phyloP scores from a whole-genome alignment of 2,797 vertebrate species.

The Hephaestus fuliginosus region DNA sequence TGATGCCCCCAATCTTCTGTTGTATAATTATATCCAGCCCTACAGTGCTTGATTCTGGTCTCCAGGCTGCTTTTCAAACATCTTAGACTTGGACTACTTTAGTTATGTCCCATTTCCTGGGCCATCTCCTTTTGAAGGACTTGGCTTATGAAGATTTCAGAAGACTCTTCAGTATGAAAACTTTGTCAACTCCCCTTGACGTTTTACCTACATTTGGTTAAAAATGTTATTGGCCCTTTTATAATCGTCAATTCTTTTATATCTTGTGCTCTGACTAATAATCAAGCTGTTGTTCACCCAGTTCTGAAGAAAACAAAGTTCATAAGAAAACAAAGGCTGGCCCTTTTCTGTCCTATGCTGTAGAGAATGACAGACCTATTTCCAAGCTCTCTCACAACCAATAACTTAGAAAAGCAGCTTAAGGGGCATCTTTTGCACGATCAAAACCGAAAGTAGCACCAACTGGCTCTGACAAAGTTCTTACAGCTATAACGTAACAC shows the following conservation, averaged over 20 bases:
- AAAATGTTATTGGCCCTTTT: neutral
- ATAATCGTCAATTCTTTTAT: neutral
- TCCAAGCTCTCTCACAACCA: neutral
- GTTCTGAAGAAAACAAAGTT: neutral
- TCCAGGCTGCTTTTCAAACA: slow-evolving; percentile 62
- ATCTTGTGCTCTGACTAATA: neutral
- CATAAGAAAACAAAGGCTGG: neutral
- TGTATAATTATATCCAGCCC: slow-evolving; percentile 66
- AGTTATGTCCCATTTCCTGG: slow-evolving; percentile 51
- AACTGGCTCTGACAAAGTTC: no score
- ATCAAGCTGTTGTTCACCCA: neutral
- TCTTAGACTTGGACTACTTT: slow-evolving; percentile 60
- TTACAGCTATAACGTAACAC: no score
- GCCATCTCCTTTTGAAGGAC: slow-evolving; percentile 41
- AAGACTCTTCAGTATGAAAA: slow-evolving; percentile 28
- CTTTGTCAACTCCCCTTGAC: slow-evolving; percentile 21
- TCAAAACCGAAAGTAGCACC: no score
- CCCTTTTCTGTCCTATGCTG: neutral
- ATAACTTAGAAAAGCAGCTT: neutral
- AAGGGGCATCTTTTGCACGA: no score
- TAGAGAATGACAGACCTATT: neutral
- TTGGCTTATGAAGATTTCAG: slow-evolving; percentile 26
- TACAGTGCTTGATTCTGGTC: slow-evolving; percentile 47
- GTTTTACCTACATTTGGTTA: slow-evolving; percentile 27
- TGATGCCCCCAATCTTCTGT: slow-evolving; percentile 62